A percentile compares a stretch with the other conserved stretches of the same genome.
Conservation (phyloP, 92 coral and sea anemone species). For the Phymanthus crucifer region DNA sequence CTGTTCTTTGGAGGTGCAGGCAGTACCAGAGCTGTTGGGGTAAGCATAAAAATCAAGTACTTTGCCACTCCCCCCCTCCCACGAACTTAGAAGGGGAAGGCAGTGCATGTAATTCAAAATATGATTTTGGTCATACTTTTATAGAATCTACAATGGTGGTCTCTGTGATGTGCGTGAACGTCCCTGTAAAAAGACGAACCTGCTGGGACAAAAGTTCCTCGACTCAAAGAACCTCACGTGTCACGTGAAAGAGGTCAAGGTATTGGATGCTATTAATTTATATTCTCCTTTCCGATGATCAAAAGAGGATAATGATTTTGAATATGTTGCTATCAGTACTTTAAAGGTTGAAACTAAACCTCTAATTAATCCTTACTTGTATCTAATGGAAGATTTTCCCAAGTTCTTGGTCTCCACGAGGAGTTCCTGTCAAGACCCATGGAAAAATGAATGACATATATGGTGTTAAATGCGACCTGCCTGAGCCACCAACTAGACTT, state of each 20-base stretch:
- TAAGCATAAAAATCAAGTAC: background rate
- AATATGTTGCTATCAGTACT: background rate
- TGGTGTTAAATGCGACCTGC: constrained; percentile 48
- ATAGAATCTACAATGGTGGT: constrained; percentile 51
- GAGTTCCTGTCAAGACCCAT: background rate
- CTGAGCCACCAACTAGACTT: constrained; percentile 13
- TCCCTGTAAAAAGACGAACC: constrained; percentile 54
- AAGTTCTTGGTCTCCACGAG: constrained; percentile 5
- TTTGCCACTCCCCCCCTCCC: background rate
- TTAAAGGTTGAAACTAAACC: background rate
- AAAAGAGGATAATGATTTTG: background rate
- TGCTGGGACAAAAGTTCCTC: constrained; percentile 53
- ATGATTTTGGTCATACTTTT: background rate
- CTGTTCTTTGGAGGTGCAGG: constrained; percentile 63
- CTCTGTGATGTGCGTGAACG: constrained; percentile 60
- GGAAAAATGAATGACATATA: constrained; percentile 35
- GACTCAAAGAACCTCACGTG: constrained; percentile 66
- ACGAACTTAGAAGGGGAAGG: background rate
- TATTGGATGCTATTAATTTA: background rate
- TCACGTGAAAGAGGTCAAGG: constrained; percentile 62
- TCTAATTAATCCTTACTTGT: background rate
- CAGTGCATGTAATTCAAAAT: background rate
- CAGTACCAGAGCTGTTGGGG: constrained; percentile 61
- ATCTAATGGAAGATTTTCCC: background rate
- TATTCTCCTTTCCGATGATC: background rate